These are phyloP conservation scores for Myotis pilosus DNA, from an alignment of 2,797 vertebrate genomes.

Conservation along the genomic window DNA sequence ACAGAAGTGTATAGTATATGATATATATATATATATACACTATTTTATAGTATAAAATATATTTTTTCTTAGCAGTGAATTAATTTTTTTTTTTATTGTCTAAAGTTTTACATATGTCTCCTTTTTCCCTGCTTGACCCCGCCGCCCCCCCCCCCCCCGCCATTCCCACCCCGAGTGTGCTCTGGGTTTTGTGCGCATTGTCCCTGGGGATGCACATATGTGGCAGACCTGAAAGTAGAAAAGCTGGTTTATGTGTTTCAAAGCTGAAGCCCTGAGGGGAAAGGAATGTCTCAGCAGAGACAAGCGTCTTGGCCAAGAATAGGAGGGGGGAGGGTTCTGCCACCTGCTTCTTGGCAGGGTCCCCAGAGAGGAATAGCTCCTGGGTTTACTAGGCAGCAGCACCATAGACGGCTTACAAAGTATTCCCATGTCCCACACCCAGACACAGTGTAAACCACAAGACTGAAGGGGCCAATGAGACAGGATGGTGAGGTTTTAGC, in stretches of 20 bases:
- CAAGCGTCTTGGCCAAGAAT: not conserved
- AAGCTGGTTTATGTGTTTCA: slow-evolving; percentile 1
- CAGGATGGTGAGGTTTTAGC: not conserved
- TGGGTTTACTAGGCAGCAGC: not conserved
- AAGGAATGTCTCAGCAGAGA: not conserved
- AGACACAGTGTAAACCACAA: not conserved
- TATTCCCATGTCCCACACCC: not conserved
- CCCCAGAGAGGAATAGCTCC: not conserved
- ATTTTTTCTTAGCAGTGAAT: too few relatives aligned
- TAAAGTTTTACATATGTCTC: too few relatives aligned
- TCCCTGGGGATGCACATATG: not conserved
- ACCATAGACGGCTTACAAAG: not conserved
- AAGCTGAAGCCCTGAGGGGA: not conserved
- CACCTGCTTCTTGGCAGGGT: not conserved
- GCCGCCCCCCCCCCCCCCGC: too few relatives aligned
- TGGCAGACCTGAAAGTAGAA: not conserved
- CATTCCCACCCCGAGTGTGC: not conserved
- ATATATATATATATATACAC: too few relatives aligned
- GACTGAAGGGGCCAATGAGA: not conserved
- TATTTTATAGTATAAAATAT: too few relatives aligned
- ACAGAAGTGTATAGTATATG: too few relatives aligned
- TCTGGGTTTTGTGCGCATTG: not conserved
- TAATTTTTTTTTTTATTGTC: too few relatives aligned
- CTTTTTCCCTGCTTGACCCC: too few relatives aligned
- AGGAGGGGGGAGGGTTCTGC: not conserved